Percentiles rank a stretch among this genome's conserved stretches.
phyloP scores from a whole-genome alignment of 2,797 vertebrate species.

The Sebastes oblongus region DNA sequence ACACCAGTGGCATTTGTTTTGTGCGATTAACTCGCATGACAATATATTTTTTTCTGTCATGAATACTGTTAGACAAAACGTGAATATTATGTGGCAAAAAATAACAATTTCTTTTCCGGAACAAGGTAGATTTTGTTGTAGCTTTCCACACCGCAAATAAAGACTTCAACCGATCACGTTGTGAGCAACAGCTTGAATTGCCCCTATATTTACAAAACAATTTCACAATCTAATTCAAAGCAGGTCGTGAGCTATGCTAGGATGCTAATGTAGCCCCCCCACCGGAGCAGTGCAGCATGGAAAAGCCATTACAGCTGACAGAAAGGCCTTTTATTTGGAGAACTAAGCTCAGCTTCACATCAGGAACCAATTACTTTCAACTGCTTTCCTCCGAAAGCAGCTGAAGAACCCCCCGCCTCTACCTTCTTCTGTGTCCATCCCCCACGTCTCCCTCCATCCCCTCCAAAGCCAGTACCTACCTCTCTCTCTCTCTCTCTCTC shows the following conservation, averaged over 20 bases:
- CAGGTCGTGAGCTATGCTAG: constrained; percentile 38
- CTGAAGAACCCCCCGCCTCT: constrained; percentile 43
- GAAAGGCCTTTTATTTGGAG: constrained; percentile 80
- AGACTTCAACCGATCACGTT: too few relatives aligned
- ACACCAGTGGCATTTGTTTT: too few relatives aligned
- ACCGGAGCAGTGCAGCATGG: constrained; percentile 57
- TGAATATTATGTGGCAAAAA: too few relatives aligned
- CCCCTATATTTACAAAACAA: too few relatives aligned
- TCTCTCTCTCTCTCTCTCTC: constrained; percentile 36
- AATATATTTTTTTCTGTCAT: too few relatives aligned
- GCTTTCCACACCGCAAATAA: too few relatives aligned
- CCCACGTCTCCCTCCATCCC: constrained; percentile 4
- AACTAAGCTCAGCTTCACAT: constrained; percentile 80
- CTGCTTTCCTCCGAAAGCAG: constrained; percentile 47
- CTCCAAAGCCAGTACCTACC: constrained; percentile 1
- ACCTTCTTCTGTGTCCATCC: constrained; percentile 39
- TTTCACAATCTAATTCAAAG: constrained; percentile 45
- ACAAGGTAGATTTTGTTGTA: too few relatives aligned
- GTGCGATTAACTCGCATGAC: too few relatives aligned
- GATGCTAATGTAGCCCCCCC: constrained; percentile 57
- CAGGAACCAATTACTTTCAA: constrained; percentile 82
- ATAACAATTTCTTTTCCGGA: too few relatives aligned
- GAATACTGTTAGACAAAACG: rapidly evolving
- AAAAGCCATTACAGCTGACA: constrained; percentile 80
- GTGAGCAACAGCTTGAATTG: too few relatives aligned